Base-by-base conservation (phyloP, 2,113 vertebrate genomes). In the Azemiops feae region DNA sequence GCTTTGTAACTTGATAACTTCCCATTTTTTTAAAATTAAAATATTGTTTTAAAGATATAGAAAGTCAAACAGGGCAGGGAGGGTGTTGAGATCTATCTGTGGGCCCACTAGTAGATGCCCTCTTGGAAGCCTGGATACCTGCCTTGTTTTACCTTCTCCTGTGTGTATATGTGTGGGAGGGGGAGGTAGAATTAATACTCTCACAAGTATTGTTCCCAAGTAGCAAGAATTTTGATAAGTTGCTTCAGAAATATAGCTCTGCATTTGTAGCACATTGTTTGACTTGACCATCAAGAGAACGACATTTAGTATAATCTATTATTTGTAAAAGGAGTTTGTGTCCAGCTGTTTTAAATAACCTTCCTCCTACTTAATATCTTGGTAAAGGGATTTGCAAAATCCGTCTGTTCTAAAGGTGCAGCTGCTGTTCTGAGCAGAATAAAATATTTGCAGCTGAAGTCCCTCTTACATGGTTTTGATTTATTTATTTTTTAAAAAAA, bases 371-470 rank as follows among this genome's bases (percentile, higher is more conserved):
- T 95, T 87, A 95, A 93, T 93, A 95, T 95, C 54, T 96, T 94
- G 95, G 81, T 81, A 92, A 89, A 87, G 57, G 90, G 85, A 89
- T 96, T 96, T 95, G 89, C 89, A 93, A 95, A 96, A 97, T 96
- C 95, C 94, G 94, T 97, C 95, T 96, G 95, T 92, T 95, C 91
- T 95, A 95, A 97, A 96, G 93, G 94, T 96, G 93, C 53, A 92
- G 34, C 18, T 93, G 94, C 92, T 96, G 85, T 94, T 87, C 92
- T 93, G 92, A 93, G 95, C 92, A 94, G 95, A 94, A 94, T 96
- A 96, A 95, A 97, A 95, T 95, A 94, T 81, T 95, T 89, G 96
- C 95, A 94, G 96, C 93, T 89, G 94, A 96, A 96, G 95, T 89
- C 93, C 95, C 92, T 91, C 95, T 93, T 94, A n/a, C 55, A 90